phyloP scores from a whole-genome alignment of 1,140 invertebrate species.

The Rhagoletis zephyria region DNA sequence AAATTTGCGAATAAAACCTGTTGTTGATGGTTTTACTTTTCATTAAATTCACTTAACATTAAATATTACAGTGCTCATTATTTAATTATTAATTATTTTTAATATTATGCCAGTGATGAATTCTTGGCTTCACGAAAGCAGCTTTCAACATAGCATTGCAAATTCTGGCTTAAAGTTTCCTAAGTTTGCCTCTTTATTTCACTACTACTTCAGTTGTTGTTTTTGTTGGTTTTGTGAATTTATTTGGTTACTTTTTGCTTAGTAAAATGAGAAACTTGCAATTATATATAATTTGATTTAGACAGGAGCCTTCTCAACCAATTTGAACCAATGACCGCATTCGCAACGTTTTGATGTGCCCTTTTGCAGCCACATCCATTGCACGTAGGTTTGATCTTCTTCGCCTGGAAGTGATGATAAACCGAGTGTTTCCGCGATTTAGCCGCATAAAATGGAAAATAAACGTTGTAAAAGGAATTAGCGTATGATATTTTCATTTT shows the following conservation, averaged over 20 bases:
- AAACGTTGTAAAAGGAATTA: background rate
- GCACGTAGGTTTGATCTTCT: constrained; percentile 88
- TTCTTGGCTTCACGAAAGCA: constrained; percentile 19
- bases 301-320: constrained; percentile 81
- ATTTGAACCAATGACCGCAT: constrained; percentile 97
- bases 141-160: constrained; percentile 54
- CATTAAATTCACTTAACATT: background rate
- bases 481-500: background rate
- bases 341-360: constrained; percentile 91
- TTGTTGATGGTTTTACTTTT: constrained; percentile 1
- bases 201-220: constrained; percentile 1
- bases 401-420: constrained; percentile 76
- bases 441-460: background rate
- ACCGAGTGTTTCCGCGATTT: no score
- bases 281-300: constrained; percentile 74
- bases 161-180: constrained; percentile 65
- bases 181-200: constrained; percentile 61
- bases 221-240: constrained; percentile 47
- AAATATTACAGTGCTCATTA: constrained; percentile 24
- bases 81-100: constrained; percentile 32
- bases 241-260: constrained; percentile 51
- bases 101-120: background rate
- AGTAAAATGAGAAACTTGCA: constrained; percentile 48
- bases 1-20: background rate
- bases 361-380: constrained; percentile 94